phyloP scores from a whole-genome alignment of 2,888 invertebrate species.

The Nomada hirtipes region DNA sequence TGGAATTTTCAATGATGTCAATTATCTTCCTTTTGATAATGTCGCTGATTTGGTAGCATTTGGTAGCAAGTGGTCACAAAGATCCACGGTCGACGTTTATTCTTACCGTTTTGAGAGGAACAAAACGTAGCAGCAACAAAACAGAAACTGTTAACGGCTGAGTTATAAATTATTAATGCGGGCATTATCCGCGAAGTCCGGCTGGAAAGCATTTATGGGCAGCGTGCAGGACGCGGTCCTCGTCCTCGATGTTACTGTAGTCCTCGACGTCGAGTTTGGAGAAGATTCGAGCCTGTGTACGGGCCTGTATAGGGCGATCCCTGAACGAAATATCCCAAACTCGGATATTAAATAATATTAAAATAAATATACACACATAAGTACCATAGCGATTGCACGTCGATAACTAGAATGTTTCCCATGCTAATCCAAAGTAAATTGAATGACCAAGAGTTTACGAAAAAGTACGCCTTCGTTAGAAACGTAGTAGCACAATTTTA shows the following conservation, averaged over 20 bases:
- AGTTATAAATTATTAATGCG: slow-evolving; percentile 79
- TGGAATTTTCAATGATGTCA: no score
- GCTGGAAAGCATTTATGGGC: slow-evolving; percentile 62
- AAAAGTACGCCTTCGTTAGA: no score
- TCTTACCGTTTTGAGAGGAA: slow-evolving; percentile 8
- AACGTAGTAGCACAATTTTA: no score
- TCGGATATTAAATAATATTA: no score
- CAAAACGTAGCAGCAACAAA: slow-evolving; percentile 47
- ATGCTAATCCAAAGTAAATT: no score
- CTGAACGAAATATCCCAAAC: no score
- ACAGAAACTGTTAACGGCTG: slow-evolving; percentile 72
- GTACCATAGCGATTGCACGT: no score
- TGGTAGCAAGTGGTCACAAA: not conserved
- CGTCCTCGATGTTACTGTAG: slow-evolving; percentile 44
- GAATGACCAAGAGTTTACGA: no score
- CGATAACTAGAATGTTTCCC: no score
- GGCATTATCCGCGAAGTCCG: slow-evolving; percentile 73
- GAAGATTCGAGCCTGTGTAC: slow-evolving; percentile 38
- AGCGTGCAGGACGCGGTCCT: slow-evolving; percentile 49
- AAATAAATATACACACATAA: no score
- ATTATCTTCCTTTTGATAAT: no score
- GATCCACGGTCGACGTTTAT: slow-evolving; percentile 15
- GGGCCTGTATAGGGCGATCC: slow-evolving; percentile 25
- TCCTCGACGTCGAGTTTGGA: slow-evolving; percentile 55
- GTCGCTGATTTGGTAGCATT: no score